These are phyloP conservation scores for Akabosia matsudoensis DNA, from an alignment of 1,140 invertebrate species.

Conservation along the genomic window DNA sequence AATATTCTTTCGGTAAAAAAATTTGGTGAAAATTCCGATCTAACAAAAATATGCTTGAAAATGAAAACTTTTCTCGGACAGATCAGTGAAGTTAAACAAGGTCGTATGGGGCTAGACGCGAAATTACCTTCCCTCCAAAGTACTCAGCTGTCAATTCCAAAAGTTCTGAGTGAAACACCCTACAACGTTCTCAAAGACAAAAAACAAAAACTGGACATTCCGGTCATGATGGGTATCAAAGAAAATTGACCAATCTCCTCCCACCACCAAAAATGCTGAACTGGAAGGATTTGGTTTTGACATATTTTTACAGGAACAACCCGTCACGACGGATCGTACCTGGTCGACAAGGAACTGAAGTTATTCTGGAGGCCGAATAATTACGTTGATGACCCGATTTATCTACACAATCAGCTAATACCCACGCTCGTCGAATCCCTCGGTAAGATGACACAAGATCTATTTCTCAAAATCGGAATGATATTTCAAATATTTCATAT, in stretches of 20 bases:
- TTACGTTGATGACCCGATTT: background rate
- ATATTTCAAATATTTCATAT: background rate
- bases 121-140: background rate
- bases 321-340: background rate
- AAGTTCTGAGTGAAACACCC: background rate
- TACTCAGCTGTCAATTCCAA: background rate
- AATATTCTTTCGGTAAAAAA: too few species aligned
- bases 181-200: background rate
- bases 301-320: conserved; percentile 2
- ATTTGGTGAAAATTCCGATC: too few species aligned
- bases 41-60: too few species aligned
- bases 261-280: background rate
- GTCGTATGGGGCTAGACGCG: background rate
- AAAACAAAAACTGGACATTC: conserved; percentile 9
- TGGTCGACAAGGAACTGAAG: background rate
- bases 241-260: too few species aligned
- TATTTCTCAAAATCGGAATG: background rate
- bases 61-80: too few species aligned
- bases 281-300: background rate
- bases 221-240: conserved; percentile 10
- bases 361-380: background rate
- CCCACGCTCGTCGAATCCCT: background rate
- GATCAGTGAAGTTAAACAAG: background rate
- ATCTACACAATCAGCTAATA: background rate
- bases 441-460: background rate